Conservation (phyloP, 2,797 vertebrate species). For the Pagetopsis macropterus region DNA sequence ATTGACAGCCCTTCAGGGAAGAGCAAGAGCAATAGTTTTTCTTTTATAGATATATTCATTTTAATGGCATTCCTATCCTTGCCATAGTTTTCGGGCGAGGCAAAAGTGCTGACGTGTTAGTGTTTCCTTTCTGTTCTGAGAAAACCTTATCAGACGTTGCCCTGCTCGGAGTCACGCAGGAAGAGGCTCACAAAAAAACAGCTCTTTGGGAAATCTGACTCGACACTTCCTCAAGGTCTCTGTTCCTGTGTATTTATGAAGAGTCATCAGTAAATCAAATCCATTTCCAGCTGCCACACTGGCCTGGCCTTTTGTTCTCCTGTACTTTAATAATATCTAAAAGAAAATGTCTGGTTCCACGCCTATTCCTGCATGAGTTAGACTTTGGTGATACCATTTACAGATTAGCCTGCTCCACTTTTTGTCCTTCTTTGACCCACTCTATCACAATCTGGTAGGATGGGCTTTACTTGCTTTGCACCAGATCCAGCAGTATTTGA, state of each 20-base stretch:
- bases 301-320: background rate
- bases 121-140: conserved; percentile 13
- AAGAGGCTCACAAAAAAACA: conserved; percentile 57
- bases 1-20: too few relatives aligned
- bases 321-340: background rate
- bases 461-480: background rate
- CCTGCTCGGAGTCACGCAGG: conserved; percentile 47
- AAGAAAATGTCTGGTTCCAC: background rate
- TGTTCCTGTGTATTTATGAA: conserved; percentile 38
- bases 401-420: background rate
- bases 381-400: background rate
- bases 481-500: background rate
- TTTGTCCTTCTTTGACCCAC: background rate
- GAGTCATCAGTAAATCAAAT: conserved; percentile 33
- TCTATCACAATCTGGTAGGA: background rate
- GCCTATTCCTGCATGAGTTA: background rate
- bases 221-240: conserved; percentile 66
- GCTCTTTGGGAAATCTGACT: conserved; percentile 69
- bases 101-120: conserved; percentile 31
- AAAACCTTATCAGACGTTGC: conserved; percentile 57
- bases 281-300: background rate
- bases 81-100: background rate
- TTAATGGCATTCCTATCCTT: too few relatives aligned
- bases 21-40: too few relatives aligned
- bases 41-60: too few relatives aligned